These are phyloP conservation scores for Larimichthys crocea DNA, from an alignment of 2,113 vertebrate species.

Conservation along the genomic window DNA sequence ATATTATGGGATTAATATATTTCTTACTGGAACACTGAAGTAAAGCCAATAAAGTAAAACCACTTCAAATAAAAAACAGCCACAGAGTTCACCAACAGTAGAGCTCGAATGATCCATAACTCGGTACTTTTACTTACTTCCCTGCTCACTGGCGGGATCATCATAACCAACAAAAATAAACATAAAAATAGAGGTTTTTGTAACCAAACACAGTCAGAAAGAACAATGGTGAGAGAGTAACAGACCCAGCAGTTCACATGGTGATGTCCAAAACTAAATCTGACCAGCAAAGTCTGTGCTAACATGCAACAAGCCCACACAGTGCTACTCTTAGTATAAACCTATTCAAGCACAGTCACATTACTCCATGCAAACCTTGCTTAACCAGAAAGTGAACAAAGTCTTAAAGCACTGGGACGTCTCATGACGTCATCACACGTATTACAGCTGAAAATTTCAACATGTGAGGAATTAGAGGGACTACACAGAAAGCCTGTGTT, in stretches of 20 bases:
- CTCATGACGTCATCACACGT: not conserved
- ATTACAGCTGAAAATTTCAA: constrained; percentile 30
- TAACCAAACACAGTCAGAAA: not conserved
- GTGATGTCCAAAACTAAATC: not conserved
- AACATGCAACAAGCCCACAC: not conserved
- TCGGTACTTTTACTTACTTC: not conserved
- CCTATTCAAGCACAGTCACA: not conserved
- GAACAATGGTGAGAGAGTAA: not conserved
- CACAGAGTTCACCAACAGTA: not conserved
- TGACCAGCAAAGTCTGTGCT: not conserved
- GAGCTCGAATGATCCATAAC: not conserved
- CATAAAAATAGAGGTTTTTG: not conserved
- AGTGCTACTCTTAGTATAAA: not conserved
- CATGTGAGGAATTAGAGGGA: constrained; percentile 20
- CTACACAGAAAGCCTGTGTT: constrained; percentile 21
- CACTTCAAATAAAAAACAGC: not conserved
- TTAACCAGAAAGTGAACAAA: not conserved
- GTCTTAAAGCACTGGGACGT: not conserved
- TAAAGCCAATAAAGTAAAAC: not conserved
- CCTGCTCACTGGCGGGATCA: not conserved
- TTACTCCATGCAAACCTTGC: not conserved
- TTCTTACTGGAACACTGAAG: not conserved
- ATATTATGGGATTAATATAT: not conserved
- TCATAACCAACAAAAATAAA: not conserved
- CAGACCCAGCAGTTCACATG: not conserved